Evolutionary conservation across 1,140 invertebrate species (phyloP), one percentile per base, ranked within the genome.

Genomic region (Dendroctonus valens): DNA sequence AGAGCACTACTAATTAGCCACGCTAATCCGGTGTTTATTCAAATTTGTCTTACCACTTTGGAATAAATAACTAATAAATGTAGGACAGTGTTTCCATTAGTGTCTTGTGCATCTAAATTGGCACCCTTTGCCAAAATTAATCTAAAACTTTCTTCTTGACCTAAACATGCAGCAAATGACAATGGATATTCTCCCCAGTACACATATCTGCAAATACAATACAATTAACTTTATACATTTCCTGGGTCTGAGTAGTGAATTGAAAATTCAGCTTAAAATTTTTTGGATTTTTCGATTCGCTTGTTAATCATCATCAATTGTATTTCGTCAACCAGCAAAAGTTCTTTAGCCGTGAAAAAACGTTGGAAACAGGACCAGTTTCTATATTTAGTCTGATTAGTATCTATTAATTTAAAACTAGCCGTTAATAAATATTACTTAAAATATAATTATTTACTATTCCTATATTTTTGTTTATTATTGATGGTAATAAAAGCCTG

Each of bases 111-210:
- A 79, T 99, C 89, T 0, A 95, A 94, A 82, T 98, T 88, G 0
- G 95, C 96, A n/a, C 93, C 94, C 79, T 93, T 89, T 0, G 96
- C 93, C 44, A 98, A 77, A 60, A 99, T 92, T 69, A 99, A 82
- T 7, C 97, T 84, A 72, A 97, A 98, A 78, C 95, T 97, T 78
- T 99, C 97, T 77, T 98, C 96, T 81, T 99, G 97, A 1, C 93
- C 93, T 0, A 98, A 82, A 78, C 96, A 98, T 0, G 96, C 96
- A 3, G 97, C 96, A 81, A 99, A 99, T 55, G 89, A 89, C 9
- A 98, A 79, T 0, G 97, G 96, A 82, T 98, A 99, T 81, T 99
- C 96, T 41, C 97, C 97, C 92, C 96, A 98, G 79, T 99, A 99
- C 0, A 97, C 94, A 79, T 97, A 96, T 6, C 92, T 94, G 73